These are phyloP conservation scores for Aproaerema taeniolella DNA, from an alignment of 2,888 invertebrate species.

Conservation along the genomic window DNA sequence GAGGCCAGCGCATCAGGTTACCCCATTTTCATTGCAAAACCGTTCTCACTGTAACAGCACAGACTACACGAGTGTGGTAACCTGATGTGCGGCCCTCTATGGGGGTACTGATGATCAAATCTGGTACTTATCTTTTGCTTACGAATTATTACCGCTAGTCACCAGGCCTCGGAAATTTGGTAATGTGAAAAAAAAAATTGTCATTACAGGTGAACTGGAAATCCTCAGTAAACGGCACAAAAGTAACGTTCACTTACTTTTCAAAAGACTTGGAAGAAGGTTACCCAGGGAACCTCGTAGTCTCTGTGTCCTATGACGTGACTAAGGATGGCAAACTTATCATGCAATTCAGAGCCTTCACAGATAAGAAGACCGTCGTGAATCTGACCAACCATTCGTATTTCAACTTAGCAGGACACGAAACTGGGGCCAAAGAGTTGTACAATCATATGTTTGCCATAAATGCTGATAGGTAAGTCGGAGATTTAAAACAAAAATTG, in stretches of 20 bases:
- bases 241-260: constrained; percentile 83
- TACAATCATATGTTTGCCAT: constrained; percentile 83
- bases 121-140: too few relatives aligned
- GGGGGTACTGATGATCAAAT: too few relatives aligned
- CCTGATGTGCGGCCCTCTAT: too few relatives aligned
- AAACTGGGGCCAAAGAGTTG: constrained; percentile 79
- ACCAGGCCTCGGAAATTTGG: too few relatives aligned
- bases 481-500: background rate
- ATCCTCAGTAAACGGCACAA: constrained; percentile 72
- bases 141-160: too few relatives aligned
- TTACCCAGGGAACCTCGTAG: constrained; percentile 90
- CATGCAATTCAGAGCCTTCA: constrained; percentile 83
- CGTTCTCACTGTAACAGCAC: too few relatives aligned
- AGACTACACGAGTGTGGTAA: too few relatives aligned
- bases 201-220: constrained; percentile 80
- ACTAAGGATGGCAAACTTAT: constrained; percentile 82
- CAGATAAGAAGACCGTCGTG: constrained; percentile 88
- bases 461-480: constrained; percentile 82
- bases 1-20: too few relatives aligned
- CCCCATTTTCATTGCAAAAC: too few relatives aligned
- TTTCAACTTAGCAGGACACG: constrained; percentile 94
- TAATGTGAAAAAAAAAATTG: too few relatives aligned
- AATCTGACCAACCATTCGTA: constrained; percentile 96
- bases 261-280: constrained; percentile 92
- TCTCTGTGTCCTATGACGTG: constrained; percentile 83